These are phyloP conservation scores for Heterodera schachtii DNA, from an alignment of 1,140 invertebrate genomes.

Conservation along the genomic window DNA sequence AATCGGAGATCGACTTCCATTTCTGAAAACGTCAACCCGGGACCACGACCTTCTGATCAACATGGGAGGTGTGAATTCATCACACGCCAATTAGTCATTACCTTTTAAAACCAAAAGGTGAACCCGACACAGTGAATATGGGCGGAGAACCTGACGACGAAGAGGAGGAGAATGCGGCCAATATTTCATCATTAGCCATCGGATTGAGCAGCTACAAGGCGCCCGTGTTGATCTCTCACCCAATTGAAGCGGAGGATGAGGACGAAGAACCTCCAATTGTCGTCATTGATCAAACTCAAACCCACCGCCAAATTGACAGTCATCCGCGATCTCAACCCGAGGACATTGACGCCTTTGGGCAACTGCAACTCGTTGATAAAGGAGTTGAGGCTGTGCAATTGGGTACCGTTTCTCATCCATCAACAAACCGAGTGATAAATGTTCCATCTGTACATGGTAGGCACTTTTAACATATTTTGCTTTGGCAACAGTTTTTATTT, in stretches of 20 bases:
- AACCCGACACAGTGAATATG: constrained; percentile 51
- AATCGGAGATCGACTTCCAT: constrained; percentile 28
- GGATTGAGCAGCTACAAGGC: constrained; percentile 28
- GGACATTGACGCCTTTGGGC: not conserved
- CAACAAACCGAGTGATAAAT: not conserved
- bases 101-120: not conserved
- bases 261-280: constrained; percentile 30
- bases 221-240: constrained; percentile 19
- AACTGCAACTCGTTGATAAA: not conserved
- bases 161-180: constrained; percentile 5
- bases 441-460: not conserved
- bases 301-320: not conserved
- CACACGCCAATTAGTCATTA: too few relatives aligned
- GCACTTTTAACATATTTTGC: not conserved
- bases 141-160: constrained; percentile 46
- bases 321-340: not conserved
- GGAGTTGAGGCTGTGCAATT: not conserved
- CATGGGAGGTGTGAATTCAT: constrained; percentile 40
- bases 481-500: not conserved
- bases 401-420: not conserved
- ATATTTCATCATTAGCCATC: constrained; percentile 12
- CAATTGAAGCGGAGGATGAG: constrained; percentile 34
- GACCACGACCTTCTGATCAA: constrained; percentile 36
- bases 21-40: constrained; percentile 25
- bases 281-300: not conserved